These are phyloP conservation scores for Xiphophorus hellerii DNA, from an alignment of 2,113 vertebrate genomes.

Conservation along the genomic window DNA sequence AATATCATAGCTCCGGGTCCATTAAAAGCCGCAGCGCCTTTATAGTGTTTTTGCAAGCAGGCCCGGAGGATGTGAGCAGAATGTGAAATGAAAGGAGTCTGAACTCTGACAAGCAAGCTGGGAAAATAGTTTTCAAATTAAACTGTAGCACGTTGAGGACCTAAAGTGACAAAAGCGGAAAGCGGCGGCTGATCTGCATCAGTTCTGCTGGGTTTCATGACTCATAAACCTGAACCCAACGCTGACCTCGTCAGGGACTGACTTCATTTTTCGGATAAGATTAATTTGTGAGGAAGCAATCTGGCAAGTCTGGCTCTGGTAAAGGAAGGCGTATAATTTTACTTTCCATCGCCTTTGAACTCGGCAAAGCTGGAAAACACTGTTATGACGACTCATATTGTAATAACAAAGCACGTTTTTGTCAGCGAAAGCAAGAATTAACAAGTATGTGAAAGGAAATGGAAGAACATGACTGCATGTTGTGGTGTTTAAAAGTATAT, in stretches of 20 bases:
- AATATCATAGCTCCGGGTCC: slow-evolving; percentile 37
- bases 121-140: slow-evolving; percentile 3
- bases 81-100: slow-evolving; percentile 39
- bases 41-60: slow-evolving; percentile 14
- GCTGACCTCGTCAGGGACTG: not conserved
- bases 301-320: not conserved
- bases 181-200: not conserved
- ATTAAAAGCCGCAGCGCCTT: slow-evolving; percentile 48
- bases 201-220: not conserved
- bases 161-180: not conserved
- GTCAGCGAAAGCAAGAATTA: not conserved
- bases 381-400: not conserved
- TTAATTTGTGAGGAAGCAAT: not conserved
- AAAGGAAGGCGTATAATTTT: not conserved
- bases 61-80: slow-evolving; percentile 41
- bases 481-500: too few relatives aligned
- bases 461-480: not conserved
- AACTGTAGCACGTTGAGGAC: not conserved
- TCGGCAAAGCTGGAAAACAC: not conserved
- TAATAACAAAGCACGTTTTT: not conserved
- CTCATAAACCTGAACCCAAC: not conserved
- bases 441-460: not conserved
- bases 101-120: slow-evolving; percentile 36
- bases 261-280: not conserved
- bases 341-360: not conserved